Conservation (phyloP, 2,113 vertebrate species). For the Galbula dea region DNA sequence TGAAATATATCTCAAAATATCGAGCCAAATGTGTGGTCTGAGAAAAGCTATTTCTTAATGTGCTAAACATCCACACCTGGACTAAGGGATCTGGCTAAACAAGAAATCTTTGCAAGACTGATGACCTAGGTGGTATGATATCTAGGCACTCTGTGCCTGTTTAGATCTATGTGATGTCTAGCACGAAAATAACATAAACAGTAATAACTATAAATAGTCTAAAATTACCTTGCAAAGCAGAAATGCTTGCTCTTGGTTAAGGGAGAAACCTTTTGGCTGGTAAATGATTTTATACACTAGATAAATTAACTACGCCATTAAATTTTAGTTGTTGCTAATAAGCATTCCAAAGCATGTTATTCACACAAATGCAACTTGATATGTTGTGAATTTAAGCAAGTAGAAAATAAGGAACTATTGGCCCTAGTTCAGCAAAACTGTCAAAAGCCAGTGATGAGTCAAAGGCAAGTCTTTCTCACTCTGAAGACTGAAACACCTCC, state of each 20-base stretch:
- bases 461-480: slow-evolving; percentile 67
- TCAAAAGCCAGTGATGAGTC: slow-evolving; percentile 68
- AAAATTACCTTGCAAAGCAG: slow-evolving; percentile 18
- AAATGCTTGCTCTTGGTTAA: neutral
- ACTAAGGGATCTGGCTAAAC: neutral
- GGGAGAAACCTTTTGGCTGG: neutral
- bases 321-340: slow-evolving; percentile 38
- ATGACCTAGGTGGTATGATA: neutral
- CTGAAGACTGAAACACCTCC: slow-evolving; percentile 63
- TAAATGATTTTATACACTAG: slow-evolving; percentile 16
- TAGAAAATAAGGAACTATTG: slow-evolving; percentile 68
- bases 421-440: slow-evolving; percentile 66
- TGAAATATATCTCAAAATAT: slow-evolving; percentile 45
- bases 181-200: neutral
- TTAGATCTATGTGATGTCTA: neutral
- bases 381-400: slow-evolving; percentile 64
- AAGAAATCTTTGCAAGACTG: slow-evolving; percentile 13
- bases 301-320: slow-evolving; percentile 22
- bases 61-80: slow-evolving; percentile 29
- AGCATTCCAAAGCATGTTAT: slow-evolving; percentile 39
- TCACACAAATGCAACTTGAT: slow-evolving; percentile 58
- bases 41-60: slow-evolving; percentile 50
- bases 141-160: neutral
- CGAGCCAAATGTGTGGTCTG: slow-evolving; percentile 19
- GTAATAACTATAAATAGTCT: slow-evolving; percentile 22